Evolutionary conservation across 2,113 vertebrate species (phyloP), one percentile per base, ranked within the genome.

Genomic region (Perca schrenkii): DNA sequence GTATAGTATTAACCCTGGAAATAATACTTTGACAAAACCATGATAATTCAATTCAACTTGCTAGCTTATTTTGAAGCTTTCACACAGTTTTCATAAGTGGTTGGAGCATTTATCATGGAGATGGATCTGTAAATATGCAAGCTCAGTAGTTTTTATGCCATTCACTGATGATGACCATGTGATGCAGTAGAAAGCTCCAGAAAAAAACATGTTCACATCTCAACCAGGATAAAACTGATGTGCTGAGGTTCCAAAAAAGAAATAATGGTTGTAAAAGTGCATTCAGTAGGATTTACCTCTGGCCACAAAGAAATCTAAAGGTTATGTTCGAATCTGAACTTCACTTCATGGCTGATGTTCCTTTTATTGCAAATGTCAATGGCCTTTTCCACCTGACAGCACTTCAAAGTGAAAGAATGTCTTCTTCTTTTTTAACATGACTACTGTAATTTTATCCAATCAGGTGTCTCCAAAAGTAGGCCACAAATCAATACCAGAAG

Each of bases 321-420:
- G 43, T 79, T 57, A 61, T 25, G 22, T 83, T 58, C 49, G 8
- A 73, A 43, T 63, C 62, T 60, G 21, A 73, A 52, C 72, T 62
- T 81, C 16, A 60, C 64, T 25, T 58, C n/a, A 62, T 47, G 50
- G 73, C 46, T 58, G 63, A 56, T 19, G n/a, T 71, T 50, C 17
- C 17, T 70, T 83, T 82, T 46, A 60, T 34, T 49, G 40, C n/a
- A 86, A 83, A 85, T 68, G 80, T 81, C 77, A 79, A 40, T 6
- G 63, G 22, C 19, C 34, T 53, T 74, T 79, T 53, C 17, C 21
- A 62, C 22, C 43, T 58, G 25, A 72, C 66, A 43, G 52, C 49
- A 66, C 60, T 40, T 74, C 62, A 21, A 19, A 73, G n/a, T n/a
- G 63, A 76, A 54, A 73, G n/a, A 53, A 22, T 76, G 34, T 83